These are phyloP conservation scores for Benitochromis conjunctus DNA, from an alignment of 2,113 vertebrate genomes.

Conservation along the genomic window DNA sequence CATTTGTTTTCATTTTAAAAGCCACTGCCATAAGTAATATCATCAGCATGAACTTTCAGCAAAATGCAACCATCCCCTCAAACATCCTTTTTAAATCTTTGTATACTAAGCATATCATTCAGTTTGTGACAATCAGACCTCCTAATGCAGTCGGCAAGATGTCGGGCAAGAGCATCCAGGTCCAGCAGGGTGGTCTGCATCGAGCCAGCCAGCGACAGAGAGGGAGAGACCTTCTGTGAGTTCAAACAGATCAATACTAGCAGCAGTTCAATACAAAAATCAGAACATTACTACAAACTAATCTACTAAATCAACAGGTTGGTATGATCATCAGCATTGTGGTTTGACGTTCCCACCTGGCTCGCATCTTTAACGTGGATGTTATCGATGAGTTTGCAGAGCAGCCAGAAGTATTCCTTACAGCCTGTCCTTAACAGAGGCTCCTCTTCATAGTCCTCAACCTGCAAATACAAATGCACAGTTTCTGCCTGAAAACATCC, in stretches of 20 bases:
- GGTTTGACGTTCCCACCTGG: conserved; percentile 78
- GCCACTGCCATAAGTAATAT: neutral
- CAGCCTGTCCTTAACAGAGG: conserved; percentile 88
- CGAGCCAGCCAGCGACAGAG: conserved; percentile 56
- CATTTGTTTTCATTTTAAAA: neutral
- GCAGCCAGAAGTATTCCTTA: conserved; percentile 99
- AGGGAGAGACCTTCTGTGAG: conserved; percentile 70
- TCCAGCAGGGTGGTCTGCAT: conserved; percentile 92
- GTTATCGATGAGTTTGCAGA: conserved; percentile 98
- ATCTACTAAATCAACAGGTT: neutral
- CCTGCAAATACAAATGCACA: conserved; percentile 58
- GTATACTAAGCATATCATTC: neutral
- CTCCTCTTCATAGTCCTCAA: conserved; percentile 97
- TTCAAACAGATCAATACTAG: conserved; percentile 60
- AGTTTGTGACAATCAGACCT: conserved; percentile 73
- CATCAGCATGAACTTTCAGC: neutral
- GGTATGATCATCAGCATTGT: neutral
- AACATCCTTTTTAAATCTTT: neutral
- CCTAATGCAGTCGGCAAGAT: conserved; percentile 96
- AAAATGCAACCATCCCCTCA: neutral
- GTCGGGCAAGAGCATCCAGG: conserved; percentile 92
- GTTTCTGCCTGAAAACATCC: neutral
- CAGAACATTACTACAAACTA: neutral
- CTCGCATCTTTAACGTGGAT: conserved; percentile 98
- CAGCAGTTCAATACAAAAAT: conserved; percentile 1